A percentile compares a stretch with the other conserved stretches of the same genome.
Evolutionary conservation across 2,113 vertebrate genomes (phyloP).

Genomic region (Fukomys damarensis): DNA sequence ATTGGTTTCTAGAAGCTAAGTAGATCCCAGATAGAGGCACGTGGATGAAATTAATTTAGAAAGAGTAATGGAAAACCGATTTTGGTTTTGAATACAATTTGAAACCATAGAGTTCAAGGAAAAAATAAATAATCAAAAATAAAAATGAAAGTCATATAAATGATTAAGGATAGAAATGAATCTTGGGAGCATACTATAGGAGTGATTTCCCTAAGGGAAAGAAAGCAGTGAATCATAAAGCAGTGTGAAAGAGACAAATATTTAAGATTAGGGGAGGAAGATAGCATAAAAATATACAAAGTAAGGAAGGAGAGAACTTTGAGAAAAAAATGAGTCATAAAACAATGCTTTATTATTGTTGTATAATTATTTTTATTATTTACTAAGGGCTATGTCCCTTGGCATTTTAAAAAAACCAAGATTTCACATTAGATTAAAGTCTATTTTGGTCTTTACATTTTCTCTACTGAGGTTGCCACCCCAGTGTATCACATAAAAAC

Average conservation of each 20-base stretch:
- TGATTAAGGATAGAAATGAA: background rate
- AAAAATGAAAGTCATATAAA: background rate
- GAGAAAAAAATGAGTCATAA: background rate
- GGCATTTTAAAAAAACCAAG: conserved; percentile 62
- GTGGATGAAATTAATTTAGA: background rate
- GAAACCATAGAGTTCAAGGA: background rate
- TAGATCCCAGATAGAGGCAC: too few species aligned
- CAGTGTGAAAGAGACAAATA: background rate
- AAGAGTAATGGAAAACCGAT: background rate
- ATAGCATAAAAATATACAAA: background rate
- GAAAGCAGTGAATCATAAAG: background rate
- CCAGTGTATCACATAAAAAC: conserved; percentile 71
- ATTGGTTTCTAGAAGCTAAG: background rate
- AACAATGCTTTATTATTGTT: background rate
- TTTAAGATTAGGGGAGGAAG: background rate
- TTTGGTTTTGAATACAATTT: conserved; percentile 20
- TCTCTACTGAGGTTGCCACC: conserved; percentile 73
- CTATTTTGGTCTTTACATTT: conserved; percentile 81
- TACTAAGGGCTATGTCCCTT: background rate
- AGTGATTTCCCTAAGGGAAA: background rate
- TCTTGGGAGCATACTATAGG: background rate
- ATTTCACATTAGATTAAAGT: conserved; percentile 86
- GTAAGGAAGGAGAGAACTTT: background rate
- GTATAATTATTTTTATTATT: background rate
- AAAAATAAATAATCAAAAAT: background rate